Evolutionary conservation across 2,888 invertebrate species (phyloP).

Genomic region (Iselma pallidipennis): DNA sequence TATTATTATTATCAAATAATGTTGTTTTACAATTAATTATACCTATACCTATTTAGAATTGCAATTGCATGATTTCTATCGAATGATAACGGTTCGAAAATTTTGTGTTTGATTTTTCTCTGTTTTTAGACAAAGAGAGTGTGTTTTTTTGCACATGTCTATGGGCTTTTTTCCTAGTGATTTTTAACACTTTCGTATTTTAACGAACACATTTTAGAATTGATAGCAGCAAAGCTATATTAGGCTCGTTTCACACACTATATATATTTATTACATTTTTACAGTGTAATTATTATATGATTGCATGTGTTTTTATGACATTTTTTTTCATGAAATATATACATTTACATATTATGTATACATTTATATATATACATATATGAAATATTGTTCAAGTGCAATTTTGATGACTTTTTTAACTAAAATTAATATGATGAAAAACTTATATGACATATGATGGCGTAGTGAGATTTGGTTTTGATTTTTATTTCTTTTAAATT

Average conservation of each 20-base stretch:
- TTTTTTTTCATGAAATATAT: conserved; percentile 15
- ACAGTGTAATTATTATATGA: conserved; percentile 50
- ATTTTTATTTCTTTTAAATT: conserved; percentile 8
- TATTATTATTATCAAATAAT: not conserved
- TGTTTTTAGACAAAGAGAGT: not conserved
- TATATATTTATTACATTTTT: conserved; percentile 36
- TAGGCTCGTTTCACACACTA: conserved; percentile 43
- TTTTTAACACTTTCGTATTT: conserved; percentile 33
- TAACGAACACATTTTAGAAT: conserved; percentile 36
- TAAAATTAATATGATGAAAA: conserved; percentile 20
- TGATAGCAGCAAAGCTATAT: conserved; percentile 52
- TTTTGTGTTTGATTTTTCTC: not conserved
- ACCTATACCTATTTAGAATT: too few relatives aligned
- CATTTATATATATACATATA: conserved; percentile 24
- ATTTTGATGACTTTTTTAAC: conserved; percentile 49
- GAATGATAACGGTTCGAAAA: not conserved
- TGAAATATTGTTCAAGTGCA: conserved; percentile 40
- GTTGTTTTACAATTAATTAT: too few relatives aligned
- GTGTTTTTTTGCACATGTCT: conserved; percentile 36
- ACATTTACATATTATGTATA: too few relatives aligned
- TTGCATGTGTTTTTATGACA: conserved; percentile 42
- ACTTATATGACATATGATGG: conserved; percentile 50
- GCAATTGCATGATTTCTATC: not conserved
- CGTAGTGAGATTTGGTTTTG: conserved; percentile 46
- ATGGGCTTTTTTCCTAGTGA: conserved; percentile 48